These are phyloP conservation scores for Lycaon pictus DNA, from an alignment of 2,113 vertebrate genomes.

Conservation along the genomic window DNA sequence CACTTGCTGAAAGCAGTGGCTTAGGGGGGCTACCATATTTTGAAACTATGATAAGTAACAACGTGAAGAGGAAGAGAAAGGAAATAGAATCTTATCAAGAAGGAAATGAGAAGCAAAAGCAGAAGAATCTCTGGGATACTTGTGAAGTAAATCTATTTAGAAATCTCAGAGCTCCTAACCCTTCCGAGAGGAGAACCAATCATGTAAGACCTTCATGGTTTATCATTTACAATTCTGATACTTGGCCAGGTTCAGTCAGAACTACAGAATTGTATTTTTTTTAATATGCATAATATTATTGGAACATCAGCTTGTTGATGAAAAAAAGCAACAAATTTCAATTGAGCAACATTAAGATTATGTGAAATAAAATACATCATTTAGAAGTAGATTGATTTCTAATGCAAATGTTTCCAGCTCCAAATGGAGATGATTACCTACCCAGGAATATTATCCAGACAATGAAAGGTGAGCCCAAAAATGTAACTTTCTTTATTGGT, in stretches of 20 bases:
- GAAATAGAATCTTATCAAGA: conserved; percentile 49
- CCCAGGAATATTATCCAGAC: not conserved
- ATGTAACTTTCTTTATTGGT: conserved; percentile 7
- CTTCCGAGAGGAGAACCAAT: not conserved
- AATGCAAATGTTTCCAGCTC: not conserved
- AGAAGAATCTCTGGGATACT: conserved; percentile 30
- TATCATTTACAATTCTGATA: conserved; percentile 4
- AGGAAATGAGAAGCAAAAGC: conserved; percentile 56
- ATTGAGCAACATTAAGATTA: not conserved
- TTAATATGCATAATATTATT: not conserved
- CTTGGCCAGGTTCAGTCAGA: conserved; percentile 25
- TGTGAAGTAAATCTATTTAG: conserved; percentile 6
- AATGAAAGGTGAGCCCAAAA: conserved; percentile 22
- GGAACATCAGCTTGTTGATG: conserved; percentile 9
- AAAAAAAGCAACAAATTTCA: not conserved
- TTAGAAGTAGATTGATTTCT: conserved; percentile 44
- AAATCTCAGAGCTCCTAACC: not conserved
- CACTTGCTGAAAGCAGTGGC: not conserved
- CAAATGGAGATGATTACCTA: conserved; percentile 14
- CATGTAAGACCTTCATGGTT: not conserved
- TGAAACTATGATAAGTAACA: conserved; percentile 18
- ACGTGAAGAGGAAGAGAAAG: conserved; percentile 45
- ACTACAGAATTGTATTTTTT: not conserved
- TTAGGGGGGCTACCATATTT: not conserved
- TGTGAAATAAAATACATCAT: conserved; percentile 20